phyloP scores from a whole-genome alignment of 35 echinoderm and acorn worm genomes.

The Ophiothrix spiculata region DNA sequence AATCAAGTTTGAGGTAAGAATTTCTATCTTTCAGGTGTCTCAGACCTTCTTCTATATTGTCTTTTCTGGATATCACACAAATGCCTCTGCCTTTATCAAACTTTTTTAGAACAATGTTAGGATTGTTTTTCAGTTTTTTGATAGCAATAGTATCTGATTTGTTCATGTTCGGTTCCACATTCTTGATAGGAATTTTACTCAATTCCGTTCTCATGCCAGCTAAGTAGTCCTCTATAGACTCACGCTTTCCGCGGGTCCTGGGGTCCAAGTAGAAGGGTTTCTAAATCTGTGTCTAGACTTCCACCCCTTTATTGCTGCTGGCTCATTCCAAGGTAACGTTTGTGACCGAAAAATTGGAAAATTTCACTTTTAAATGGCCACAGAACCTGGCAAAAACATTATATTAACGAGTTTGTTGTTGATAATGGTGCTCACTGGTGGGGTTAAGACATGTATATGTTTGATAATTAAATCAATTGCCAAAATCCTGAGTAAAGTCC shows the following conservation, averaged over 20 bases:
- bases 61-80: background rate
- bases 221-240: conserved; percentile 1
- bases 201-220: background rate
- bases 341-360: too few species aligned
- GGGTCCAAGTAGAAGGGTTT: background rate
- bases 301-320: background rate
- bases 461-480: too few species aligned
- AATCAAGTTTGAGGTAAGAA: background rate
- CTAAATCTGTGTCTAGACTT: background rate
- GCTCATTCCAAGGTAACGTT: too few species aligned
- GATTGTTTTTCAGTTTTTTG: background rate
- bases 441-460: too few species aligned
- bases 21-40: background rate
- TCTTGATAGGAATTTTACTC: conserved; percentile 16
- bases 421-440: too few species aligned
- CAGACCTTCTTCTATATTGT: background rate
- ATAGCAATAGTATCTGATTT: background rate
- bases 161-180: background rate
- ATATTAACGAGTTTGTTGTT: too few species aligned
- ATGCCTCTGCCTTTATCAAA: conserved; percentile 34
- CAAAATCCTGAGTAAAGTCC: too few species aligned
- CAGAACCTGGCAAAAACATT: too few species aligned
- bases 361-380: too few species aligned
- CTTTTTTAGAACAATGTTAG: conserved; percentile 3
- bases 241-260: background rate